Conservation (phyloP, 2,113 vertebrate species). For the Zosterops lateralis region DNA sequence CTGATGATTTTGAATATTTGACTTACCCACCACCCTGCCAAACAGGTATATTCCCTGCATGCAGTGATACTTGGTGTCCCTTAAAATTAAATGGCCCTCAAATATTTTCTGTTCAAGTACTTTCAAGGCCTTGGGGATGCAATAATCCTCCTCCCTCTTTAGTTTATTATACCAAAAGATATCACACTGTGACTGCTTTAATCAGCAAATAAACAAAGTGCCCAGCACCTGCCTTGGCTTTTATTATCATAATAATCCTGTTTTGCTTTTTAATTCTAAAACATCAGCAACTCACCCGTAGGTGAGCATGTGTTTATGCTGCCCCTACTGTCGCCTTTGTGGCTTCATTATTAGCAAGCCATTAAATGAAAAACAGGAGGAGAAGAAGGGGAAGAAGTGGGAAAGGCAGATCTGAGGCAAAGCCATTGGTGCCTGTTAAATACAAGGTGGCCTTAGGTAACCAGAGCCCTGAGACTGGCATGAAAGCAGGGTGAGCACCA, state of each 20-base stretch:
- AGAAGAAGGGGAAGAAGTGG: conserved; percentile 2
- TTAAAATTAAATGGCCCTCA: not conserved
- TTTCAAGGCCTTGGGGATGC: not conserved
- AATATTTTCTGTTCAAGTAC: conserved; percentile 1
- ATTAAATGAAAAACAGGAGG: conserved; percentile 62
- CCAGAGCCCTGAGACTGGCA: conserved; percentile 42
- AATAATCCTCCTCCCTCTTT: not conserved
- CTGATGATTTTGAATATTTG: not conserved
- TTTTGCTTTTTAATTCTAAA: conserved; percentile 23
- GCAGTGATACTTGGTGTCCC: not conserved
- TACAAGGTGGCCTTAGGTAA: conserved; percentile 44
- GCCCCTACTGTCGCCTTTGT: conserved; percentile 67
- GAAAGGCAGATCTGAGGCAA: conserved; percentile 23
- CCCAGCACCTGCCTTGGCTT: conserved; percentile 46
- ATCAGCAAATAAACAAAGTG: conserved; percentile 41
- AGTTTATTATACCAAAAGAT: conserved; percentile 16
- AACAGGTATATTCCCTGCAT: not conserved
- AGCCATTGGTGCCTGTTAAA: conserved; percentile 61
- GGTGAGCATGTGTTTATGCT: conserved; percentile 61
- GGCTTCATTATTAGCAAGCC: conserved; percentile 68
- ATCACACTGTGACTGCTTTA: conserved; percentile 44
- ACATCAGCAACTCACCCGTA: conserved; percentile 48
- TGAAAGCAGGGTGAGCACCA: conserved; percentile 31
- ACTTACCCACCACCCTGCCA: not conserved
- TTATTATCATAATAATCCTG: conserved; percentile 34